Percentiles rank a stretch among this genome's conserved stretches.
phyloP scores from a whole-genome alignment of 2,888 invertebrate genomes.

The Synergus japonicus region DNA sequence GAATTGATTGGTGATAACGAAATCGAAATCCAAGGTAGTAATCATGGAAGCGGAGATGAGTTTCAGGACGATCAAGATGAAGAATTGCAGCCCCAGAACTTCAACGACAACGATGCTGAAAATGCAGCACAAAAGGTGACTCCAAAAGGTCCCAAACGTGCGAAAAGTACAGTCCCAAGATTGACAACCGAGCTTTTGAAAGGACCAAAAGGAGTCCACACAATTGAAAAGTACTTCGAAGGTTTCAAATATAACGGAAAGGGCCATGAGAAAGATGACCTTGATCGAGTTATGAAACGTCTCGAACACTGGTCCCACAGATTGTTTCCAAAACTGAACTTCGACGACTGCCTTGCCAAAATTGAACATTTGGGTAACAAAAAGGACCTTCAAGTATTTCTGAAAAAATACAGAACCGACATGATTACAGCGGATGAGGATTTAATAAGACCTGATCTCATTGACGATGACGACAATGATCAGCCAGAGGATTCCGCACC shows the following conservation, averaged over 20 bases:
- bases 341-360: constrained; percentile 90
- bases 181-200: constrained; percentile 86
- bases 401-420: constrained; percentile 83
- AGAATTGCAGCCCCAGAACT: not conserved
- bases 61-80: not conserved
- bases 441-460: constrained; percentile 76
- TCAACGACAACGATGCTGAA: constrained; percentile 44
- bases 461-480: constrained; percentile 73
- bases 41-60: constrained; percentile 17
- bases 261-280: constrained; percentile 90
- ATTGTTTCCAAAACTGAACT: constrained; percentile 92
- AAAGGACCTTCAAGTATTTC: constrained; percentile 85
- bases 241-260: constrained; percentile 90
- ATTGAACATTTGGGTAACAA: constrained; percentile 91
- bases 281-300: constrained; percentile 87
- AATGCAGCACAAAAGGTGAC: constrained; percentile 49
- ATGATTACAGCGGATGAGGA: constrained; percentile 76
- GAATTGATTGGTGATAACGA: constrained; percentile 27
- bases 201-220: constrained; percentile 89
- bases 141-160: constrained; percentile 61
- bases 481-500: constrained; percentile 72
- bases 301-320: constrained; percentile 97
- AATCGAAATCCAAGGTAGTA: not conserved
- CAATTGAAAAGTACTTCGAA: constrained; percentile 88
- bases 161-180: constrained; percentile 51